Evolutionary conservation across 2,113 vertebrate genomes (phyloP), one percentile per base, ranked within the genome.

Genomic region (Planiliza haematocheilus): DNA sequence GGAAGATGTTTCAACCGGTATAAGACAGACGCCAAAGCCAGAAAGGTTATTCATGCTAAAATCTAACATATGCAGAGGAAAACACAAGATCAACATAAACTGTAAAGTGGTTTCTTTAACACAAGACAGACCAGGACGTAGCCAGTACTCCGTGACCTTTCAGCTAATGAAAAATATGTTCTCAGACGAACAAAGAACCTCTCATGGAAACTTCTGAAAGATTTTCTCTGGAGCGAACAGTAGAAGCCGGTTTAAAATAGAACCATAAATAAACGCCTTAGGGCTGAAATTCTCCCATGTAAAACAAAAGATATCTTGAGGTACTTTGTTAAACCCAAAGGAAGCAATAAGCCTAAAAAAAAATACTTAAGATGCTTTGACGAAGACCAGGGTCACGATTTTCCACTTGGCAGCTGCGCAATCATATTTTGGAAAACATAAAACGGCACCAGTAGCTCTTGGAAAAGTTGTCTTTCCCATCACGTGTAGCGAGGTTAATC

Each of bases 341-440:
- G 68, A 64, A 39, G 14, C 12, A 50, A 60, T 30, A 24, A n/a
- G 2, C 53, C 8, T 24, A 16, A 55, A 11, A 51, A 11, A 51
- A 53, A 43, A 68, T 78, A 57, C 53, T 70, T 17, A 10, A 49
- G 16, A 61, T 74, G 62, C 12, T 70, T 52, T 24, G 10, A 66
- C n/a, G 46, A 69, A 70, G 51, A 59, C 36, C 7, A 48, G 45
- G 79, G 77, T 85, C 82, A 58, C 0, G n/a, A 36, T 73, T 86
- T 88, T 87, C 83, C 85, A 65, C 59, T 73, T 45, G 16, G 62
- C 13, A 43, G 24, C n/a, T n/a, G n/a, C n/a, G n/a, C n/a, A n/a
- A 50, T 71, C 7, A 39, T 43, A 41, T 43, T 41, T 55, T 24
- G 38, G 66, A 48, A 2, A 58, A 57, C 49, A 45, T 67, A 41